phyloP scores from a whole-genome alignment of 2,113 vertebrate species.

The Hipposideros armiger region DNA sequence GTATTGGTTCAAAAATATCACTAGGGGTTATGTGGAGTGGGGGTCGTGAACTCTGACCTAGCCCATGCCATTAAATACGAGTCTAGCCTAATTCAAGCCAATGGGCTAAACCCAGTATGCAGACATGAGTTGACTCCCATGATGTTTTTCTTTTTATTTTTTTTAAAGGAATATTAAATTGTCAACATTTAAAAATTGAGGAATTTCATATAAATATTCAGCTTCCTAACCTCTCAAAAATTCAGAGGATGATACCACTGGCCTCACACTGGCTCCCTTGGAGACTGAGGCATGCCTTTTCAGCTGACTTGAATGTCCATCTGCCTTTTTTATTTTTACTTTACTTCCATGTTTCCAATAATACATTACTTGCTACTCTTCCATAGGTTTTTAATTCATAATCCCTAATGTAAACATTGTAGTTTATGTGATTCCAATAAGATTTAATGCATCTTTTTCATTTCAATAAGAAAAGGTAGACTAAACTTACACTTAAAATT shows the following conservation, averaged over 20 bases:
- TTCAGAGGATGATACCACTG: background rate
- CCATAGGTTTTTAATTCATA: background rate
- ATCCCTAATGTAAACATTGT: background rate
- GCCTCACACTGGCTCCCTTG: background rate
- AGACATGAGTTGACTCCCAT: background rate
- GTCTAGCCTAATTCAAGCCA: background rate
- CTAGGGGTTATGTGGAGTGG: background rate
- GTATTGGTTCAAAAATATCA: background rate
- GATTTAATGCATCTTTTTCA: background rate
- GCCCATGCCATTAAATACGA: background rate
- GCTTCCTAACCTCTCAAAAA: background rate
- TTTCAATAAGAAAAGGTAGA: background rate
- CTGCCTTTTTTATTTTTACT: background rate
- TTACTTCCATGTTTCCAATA: background rate
- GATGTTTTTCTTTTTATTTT: background rate
- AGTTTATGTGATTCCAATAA: background rate
- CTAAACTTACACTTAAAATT: slow-evolving; percentile 16
- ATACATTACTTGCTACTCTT: background rate
- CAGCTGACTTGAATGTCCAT: background rate
- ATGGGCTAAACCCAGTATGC: background rate
- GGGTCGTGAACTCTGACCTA: background rate
- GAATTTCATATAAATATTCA: slow-evolving; percentile 20
- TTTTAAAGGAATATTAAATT: background rate
- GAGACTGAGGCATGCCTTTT: background rate
- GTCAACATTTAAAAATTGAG: background rate